Percentiles rank a stretch among this genome's conserved stretches.
phyloP scores from a whole-genome alignment of 2,888 invertebrate genomes.

The Lypha dubia region DNA sequence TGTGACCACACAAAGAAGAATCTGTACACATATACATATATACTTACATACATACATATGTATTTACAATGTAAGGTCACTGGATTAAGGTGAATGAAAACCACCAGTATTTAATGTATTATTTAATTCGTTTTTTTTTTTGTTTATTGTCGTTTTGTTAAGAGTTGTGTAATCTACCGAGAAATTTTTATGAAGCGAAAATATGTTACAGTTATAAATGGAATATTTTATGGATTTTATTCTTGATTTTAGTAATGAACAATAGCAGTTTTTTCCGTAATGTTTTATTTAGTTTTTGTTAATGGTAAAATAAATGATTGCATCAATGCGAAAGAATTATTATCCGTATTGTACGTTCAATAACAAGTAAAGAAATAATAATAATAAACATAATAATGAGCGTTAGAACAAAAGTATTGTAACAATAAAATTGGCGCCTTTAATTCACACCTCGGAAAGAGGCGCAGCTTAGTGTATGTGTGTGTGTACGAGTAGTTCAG shows the following conservation, averaged over 20 bases:
- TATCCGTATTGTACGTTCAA: conserved; percentile 21
- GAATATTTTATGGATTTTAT: conserved; percentile 48
- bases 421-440: conserved; percentile 46
- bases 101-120: conserved; percentile 41
- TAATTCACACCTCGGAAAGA: conserved; percentile 36
- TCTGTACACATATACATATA: conserved; percentile 32
- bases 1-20: background rate
- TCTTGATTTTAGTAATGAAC: conserved; percentile 26
- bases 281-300: conserved; percentile 14
- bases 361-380: conserved; percentile 32
- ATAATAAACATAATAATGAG: conserved; percentile 29
- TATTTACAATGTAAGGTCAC: conserved; percentile 61
- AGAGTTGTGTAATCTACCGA: conserved; percentile 46
- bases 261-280: conserved; percentile 24
- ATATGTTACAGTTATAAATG: conserved; percentile 61
- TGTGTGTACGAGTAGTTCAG: too few species aligned
- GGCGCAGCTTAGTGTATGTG: too few species aligned
- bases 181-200: conserved; percentile 42
- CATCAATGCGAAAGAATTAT: conserved; percentile 1
- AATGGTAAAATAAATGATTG: conserved; percentile 15
- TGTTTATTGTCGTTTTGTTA: conserved; percentile 11
- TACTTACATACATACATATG: too few species aligned
- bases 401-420: conserved; percentile 25
- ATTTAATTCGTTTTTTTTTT: conserved; percentile 21
- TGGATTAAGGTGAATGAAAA: conserved; percentile 62